Evolutionary conservation across 1,140 invertebrate species (phyloP).

Genomic region (Aphelinus atriplicis): DNA sequence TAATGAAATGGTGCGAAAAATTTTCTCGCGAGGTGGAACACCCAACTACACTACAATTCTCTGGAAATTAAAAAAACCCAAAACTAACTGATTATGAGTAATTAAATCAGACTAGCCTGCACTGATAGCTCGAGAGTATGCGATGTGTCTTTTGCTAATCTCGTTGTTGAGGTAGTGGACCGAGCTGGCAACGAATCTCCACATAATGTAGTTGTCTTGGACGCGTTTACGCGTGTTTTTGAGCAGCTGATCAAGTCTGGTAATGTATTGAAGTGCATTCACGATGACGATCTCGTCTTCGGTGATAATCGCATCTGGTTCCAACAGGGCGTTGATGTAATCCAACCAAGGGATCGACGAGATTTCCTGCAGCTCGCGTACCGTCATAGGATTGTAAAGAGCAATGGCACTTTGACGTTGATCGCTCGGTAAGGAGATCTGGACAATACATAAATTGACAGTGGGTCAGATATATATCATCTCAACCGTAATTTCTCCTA

Average conservation of each 20-base stretch:
- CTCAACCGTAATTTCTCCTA: not conserved
- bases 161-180: constrained; percentile 80
- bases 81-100: no score
- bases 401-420: constrained; percentile 90
- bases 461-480: no score
- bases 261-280: constrained; percentile 80
- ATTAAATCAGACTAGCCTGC: no score
- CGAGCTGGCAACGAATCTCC: constrained; percentile 77
- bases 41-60: no score
- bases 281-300: constrained; percentile 82
- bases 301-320: constrained; percentile 69
- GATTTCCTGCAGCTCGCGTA: constrained; percentile 77
- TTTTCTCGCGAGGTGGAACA: no score
- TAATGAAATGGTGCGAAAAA: no score
- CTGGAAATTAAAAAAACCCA: no score
- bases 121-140: constrained; percentile 66
- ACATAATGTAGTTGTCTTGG: constrained; percentile 76
- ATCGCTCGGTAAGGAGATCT: constrained; percentile 90
- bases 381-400: constrained; percentile 90
- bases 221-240: constrained; percentile 70
- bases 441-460: not conserved
- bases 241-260: constrained; percentile 72
- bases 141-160: constrained; percentile 76
- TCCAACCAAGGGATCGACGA: constrained; percentile 82
- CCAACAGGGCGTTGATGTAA: constrained; percentile 83